Percentiles rank a stretch among this genome's conserved stretches.
These are phyloP conservation scores for Ceyx cyanopectus DNA, from an alignment of 2,113 vertebrate species.

Conservation along the genomic window DNA sequence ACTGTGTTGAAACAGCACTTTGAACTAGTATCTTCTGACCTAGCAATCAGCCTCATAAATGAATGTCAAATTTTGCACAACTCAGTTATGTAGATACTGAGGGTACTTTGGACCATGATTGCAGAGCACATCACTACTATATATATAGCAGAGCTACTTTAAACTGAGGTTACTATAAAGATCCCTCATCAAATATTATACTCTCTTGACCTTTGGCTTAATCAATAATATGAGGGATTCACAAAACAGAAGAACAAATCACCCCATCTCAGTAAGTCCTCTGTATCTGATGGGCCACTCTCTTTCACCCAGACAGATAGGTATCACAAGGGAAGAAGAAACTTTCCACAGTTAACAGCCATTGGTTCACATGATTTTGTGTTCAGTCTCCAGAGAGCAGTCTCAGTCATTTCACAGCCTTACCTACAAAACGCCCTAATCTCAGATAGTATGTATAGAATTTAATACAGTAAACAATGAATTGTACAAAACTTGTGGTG, in stretches of 20 bases:
- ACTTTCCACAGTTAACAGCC: not conserved
- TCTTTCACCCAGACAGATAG: not conserved
- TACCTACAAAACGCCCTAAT: not conserved
- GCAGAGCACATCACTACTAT: not conserved
- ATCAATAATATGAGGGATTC: not conserved
- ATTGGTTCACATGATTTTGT: not conserved
- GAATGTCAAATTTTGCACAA: not conserved
- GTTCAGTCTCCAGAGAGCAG: not conserved
- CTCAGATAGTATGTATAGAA: not conserved
- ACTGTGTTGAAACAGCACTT: not conserved
- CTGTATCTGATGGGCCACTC: not conserved
- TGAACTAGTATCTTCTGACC: not conserved
- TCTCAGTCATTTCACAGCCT: not conserved
- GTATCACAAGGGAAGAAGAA: not conserved
- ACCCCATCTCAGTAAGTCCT: not conserved
- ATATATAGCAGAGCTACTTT: not conserved
- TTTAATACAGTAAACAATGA: not conserved
- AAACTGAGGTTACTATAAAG: not conserved
- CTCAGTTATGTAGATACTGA: not conserved
- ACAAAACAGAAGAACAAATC: not conserved
- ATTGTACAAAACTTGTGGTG: not conserved
- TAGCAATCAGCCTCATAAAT: not conserved
- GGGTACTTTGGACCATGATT: not conserved
- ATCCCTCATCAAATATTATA: not conserved
- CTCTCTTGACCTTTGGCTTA: not conserved